Evolutionary conservation across 2,888 invertebrate species (phyloP).

Genomic region (Mesodorylaimus sp.): DNA sequence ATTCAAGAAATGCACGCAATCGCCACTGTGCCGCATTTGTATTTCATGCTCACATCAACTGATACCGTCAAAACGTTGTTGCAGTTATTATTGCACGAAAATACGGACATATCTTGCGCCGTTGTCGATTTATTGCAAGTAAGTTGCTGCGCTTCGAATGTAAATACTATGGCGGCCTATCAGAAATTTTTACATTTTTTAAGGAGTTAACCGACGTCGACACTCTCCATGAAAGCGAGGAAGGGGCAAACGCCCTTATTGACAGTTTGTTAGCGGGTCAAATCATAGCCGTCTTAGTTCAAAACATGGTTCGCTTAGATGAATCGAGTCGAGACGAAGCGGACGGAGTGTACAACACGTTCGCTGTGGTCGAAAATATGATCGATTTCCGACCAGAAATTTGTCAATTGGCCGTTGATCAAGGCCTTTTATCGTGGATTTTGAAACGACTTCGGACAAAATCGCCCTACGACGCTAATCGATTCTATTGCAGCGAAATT

Average conservation of each 20-base stretch:
- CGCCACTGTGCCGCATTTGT: conserved; percentile 85
- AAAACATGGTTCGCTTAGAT: conserved; percentile 78
- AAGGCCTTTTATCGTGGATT: conserved; percentile 77
- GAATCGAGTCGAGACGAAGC: conserved; percentile 49
- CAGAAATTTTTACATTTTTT: background rate
- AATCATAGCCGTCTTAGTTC: conserved; percentile 67
- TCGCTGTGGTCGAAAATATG: conserved; percentile 80
- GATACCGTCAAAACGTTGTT: conserved; percentile 73
- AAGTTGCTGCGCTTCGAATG: background rate
- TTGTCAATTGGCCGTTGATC: conserved; percentile 54
- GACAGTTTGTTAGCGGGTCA: conserved; percentile 73
- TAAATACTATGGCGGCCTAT: background rate
- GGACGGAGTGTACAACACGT: conserved; percentile 84
- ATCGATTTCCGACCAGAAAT: conserved; percentile 5
- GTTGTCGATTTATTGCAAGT: conserved; percentile 46
- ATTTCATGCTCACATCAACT: conserved; percentile 69
- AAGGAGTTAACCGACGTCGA: conserved; percentile 90
- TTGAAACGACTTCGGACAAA: conserved; percentile 51
- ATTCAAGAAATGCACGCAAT: conserved; percentile 70
- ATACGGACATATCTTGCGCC: conserved; percentile 71
- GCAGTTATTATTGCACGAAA: conserved; percentile 81
- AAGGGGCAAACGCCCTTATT: conserved; percentile 45
- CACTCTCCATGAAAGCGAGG: conserved; percentile 70
- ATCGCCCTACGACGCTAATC: conserved; percentile 62
- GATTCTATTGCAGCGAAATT: conserved; percentile 84